These are phyloP conservation scores for Eufriesea mexicana DNA, from an alignment of 1,140 invertebrate genomes.

Conservation along the genomic window DNA sequence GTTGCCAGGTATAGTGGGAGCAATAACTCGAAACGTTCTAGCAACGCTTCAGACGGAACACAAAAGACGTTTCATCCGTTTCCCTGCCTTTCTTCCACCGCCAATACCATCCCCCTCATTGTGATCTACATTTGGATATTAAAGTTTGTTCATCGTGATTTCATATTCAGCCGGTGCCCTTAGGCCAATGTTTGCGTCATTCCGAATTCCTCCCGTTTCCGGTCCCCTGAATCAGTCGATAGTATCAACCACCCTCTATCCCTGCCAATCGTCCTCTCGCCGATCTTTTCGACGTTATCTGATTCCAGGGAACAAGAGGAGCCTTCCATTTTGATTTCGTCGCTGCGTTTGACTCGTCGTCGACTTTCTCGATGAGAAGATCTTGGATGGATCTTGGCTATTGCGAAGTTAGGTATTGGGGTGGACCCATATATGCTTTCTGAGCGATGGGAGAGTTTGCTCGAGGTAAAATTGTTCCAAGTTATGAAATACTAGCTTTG, in stretches of 20 bases:
- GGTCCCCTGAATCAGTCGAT: slow-evolving; percentile 15
- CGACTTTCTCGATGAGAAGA: not conserved
- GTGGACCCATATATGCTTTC: too few relatives aligned
- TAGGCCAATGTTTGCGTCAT: slow-evolving; percentile 67
- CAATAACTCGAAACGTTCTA: slow-evolving; percentile 21
- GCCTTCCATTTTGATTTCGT: slow-evolving; percentile 38
- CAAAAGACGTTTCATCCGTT: slow-evolving; percentile 14
- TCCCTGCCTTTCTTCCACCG: not conserved
- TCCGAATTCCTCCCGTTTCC: slow-evolving; percentile 48
- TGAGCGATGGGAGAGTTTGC: too few relatives aligned
- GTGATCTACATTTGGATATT: slow-evolving; percentile 67
- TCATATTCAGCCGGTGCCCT: slow-evolving; percentile 63
- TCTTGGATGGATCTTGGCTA: not conserved
- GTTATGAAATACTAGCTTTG: too few relatives aligned
- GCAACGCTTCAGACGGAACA: not conserved
- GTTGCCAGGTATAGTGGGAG: not conserved
- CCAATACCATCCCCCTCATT: slow-evolving; percentile 11
- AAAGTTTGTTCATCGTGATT: slow-evolving; percentile 69
- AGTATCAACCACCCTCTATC: slow-evolving; percentile 8
- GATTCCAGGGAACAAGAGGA: not conserved
- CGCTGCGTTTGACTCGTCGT: slow-evolving; percentile 15
- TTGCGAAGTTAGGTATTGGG: too few relatives aligned
- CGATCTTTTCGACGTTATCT: slow-evolving; percentile 46
- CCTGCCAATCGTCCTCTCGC: slow-evolving; percentile 13
- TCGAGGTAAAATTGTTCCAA: too few relatives aligned